These are phyloP conservation scores for Aselliscus stoliczkanus DNA, from an alignment of 2,797 vertebrate genomes.

Conservation along the genomic window DNA sequence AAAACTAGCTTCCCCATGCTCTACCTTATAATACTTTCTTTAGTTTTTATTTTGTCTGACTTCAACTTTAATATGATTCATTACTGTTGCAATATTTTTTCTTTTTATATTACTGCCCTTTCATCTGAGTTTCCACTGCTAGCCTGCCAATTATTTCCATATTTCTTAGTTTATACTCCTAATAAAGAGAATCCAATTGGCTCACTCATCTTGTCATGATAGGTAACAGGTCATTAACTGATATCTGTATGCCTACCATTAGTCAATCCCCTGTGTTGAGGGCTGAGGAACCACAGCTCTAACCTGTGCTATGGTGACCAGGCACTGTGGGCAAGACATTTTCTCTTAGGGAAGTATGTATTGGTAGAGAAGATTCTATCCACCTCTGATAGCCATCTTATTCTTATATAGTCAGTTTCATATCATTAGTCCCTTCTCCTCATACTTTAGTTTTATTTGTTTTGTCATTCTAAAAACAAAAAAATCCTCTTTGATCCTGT, in stretches of 20 bases:
- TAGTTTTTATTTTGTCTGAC: conserved; percentile 1
- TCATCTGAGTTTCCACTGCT: neutral
- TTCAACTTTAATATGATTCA: neutral
- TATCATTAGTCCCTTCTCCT: neutral
- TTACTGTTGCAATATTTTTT: neutral
- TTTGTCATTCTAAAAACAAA: neutral
- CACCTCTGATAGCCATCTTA: neutral
- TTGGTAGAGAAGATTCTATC: neutral
- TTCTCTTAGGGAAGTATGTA: neutral
- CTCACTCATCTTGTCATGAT: neutral
- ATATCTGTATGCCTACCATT: neutral
- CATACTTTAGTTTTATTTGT: neutral
- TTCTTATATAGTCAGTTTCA: neutral
- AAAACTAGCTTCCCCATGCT: neutral
- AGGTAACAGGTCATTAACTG: neutral
- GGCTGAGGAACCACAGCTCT: neutral
- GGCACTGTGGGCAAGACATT: neutral
- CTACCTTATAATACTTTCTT: neutral
- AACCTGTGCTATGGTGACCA: neutral
- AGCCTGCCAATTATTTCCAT: neutral
- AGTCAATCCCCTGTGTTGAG: neutral
- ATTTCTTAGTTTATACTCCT: neutral
- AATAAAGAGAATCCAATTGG: neutral
- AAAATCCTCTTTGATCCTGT: neutral
- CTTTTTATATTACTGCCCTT: neutral